Evolutionary conservation across 2,888 invertebrate species (phyloP), one percentile per base, ranked within the genome.

Genomic region (Acanthacorydalis orientalis): DNA sequence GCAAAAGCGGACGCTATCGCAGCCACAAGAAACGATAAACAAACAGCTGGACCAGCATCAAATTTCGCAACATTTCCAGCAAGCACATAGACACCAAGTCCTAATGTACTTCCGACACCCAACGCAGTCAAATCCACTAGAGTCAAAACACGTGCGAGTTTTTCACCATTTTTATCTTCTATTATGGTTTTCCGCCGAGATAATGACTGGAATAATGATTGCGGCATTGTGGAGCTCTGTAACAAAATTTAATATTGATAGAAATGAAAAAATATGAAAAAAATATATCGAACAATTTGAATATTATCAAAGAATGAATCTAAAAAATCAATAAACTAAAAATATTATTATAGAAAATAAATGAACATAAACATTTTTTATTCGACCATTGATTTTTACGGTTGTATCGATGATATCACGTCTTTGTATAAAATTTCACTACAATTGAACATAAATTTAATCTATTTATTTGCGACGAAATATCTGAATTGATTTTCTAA

Each of bases 1-100:
- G 95, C 91, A 63, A 95, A 83, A 1, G 90, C 83, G 0, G 92
- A 92, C 0, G 93, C 93, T 34, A 95, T 64, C 4, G 93, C 95
- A 1, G 95, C 95, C 1, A 93, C 80, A 14, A 93, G 68, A 61
- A 95, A 95, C 35, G 92, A 91, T 14, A 96, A 59, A 7, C 87
- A 83, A 1, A 93, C 90, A 0, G 90, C 89, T 0, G 96, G 96
- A 0, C 96, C 96, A 0, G 93, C 88, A 2, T 80, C 80, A 38
- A 78, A 75, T 60, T 80, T 83, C 9, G 92, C 91, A 3, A 92
- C 91, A 9, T 84, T 77, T 0, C 92, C 93, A 6, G 90, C 92
- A 51, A 96, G 69, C 43, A 96, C 92, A 63, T 96, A 96, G 11
- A 95, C 92, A 0, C 96, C 96, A 31, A 95, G 74, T 1, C 96